A percentile compares a stretch with the other conserved stretches of the same genome.
These are phyloP conservation scores for Ambastaia sidthimunki DNA, from an alignment of 2,797 vertebrate genomes.

Conservation along the genomic window DNA sequence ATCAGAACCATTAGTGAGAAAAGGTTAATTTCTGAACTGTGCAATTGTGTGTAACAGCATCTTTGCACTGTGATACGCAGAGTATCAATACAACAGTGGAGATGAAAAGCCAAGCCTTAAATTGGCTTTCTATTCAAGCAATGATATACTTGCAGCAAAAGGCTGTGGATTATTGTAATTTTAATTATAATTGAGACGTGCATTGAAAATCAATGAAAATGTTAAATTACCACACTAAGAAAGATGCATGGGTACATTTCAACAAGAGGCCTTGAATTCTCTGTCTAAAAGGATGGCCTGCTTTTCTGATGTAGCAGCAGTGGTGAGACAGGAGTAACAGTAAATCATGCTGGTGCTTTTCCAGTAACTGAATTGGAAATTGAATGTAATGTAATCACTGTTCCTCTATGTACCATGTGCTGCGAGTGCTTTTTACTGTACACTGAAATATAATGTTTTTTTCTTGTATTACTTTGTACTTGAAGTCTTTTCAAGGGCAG, in stretches of 20 bases:
- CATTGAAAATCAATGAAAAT: constrained; percentile 39
- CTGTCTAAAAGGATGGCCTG: constrained; percentile 3
- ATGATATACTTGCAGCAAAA: constrained; percentile 10
- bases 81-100: constrained; percentile 20
- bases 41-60: neutral
- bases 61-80: neutral
- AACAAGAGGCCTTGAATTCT: constrained; percentile 20
- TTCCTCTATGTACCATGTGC: constrained; percentile 19
- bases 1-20: neutral
- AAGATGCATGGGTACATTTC: constrained; percentile 25
- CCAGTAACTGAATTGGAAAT: constrained; percentile 30
- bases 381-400: constrained; percentile 48
- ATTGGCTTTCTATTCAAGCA: constrained; percentile 33
- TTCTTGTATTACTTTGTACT: constrained; percentile 9
- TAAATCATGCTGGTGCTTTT: constrained; percentile 30
- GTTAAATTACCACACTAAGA: constrained; percentile 38
- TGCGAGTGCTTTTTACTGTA: constrained; percentile 17
- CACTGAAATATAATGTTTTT: constrained; percentile 14
- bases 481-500: constrained; percentile 10
- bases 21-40: neutral
- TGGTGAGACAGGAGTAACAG: constrained; percentile 18
- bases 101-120: constrained; percentile 41
- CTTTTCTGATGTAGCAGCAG: neutral
- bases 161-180: constrained; percentile 34
- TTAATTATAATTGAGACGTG: constrained; percentile 35